Base-by-base conservation (phyloP, 2,797 vertebrate genomes). In the Labroides dimidiatus region DNA sequence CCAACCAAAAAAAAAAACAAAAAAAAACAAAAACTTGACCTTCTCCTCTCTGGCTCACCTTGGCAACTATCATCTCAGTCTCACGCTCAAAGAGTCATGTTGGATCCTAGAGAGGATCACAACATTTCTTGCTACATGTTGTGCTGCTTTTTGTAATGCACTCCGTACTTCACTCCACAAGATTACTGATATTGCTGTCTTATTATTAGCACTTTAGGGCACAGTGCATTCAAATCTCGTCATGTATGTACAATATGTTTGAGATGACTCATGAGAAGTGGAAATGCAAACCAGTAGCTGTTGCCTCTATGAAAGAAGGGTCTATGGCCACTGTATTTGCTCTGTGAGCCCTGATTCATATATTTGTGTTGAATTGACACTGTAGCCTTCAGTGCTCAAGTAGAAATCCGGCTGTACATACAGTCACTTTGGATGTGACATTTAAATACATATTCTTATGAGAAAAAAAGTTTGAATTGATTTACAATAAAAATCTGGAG, bases 21-120 rank as follows among this genome's bases (percentile, higher is more conserved):
- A n/a, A 69, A 71, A 75, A 55, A 66, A 27, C 2, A 10, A 81
- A 88, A 91, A 85, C 89, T 89, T 90, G 89, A 91, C 89, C 87
- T 90, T 88, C 83, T 84, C 72, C 70, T 81, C 78, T 81, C 56
- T 78, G 82, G 81, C 64, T 84, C 75, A 75, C 71, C 82, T 54
- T n/a, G 59, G 81, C 72, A 69, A 60, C 87, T 78, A 74, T 64
- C 68, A 80, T n/a, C 70, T 73, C 44, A 23, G 65, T 71, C 80
- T 53, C 55, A 64, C 48, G 27, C 50, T 64, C 64, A 20, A 42
- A 55, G 71, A 70, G 23, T 20, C 41, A 11, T 7, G 44, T 54
- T 51, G 23, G 50, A 71, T 56, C 56, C 61, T 41, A 61, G 64
- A 81, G 55, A 69, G 15, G 27, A 63, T 58, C 33, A 0, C 19